phyloP scores from a whole-genome alignment of 2,113 vertebrate species.

The Azemiops feae region DNA sequence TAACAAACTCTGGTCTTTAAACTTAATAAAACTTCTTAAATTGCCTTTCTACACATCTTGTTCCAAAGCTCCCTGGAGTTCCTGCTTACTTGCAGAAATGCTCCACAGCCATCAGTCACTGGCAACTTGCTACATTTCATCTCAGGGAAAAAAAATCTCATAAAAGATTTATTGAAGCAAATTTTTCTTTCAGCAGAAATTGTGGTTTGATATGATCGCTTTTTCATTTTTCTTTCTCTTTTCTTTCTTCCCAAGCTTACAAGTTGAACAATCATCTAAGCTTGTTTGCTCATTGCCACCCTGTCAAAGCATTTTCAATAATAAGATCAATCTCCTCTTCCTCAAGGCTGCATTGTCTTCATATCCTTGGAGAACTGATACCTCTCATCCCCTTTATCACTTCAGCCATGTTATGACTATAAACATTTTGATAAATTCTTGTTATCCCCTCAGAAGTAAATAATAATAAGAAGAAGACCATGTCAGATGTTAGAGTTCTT shows the following conservation, averaged over 20 bases:
- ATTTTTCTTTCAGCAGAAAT: conserved; percentile 58
- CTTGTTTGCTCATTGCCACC: conserved; percentile 60
- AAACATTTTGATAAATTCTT: conserved; percentile 66
- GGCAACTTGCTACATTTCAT: conserved; percentile 49
- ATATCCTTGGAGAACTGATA: conserved; percentile 67
- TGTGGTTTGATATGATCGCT: conserved; percentile 39
- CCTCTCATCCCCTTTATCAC: conserved; percentile 67
- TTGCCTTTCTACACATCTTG: conserved; percentile 25
- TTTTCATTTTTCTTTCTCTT: conserved; percentile 46
- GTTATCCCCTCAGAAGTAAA: conserved; percentile 62
- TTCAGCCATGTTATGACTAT: conserved; percentile 62
- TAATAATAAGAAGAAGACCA: conserved; percentile 58
- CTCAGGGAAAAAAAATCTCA: conserved; percentile 4
- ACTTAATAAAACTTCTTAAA: neutral
- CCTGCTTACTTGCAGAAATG: conserved; percentile 43
- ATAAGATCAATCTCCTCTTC: conserved; percentile 59
- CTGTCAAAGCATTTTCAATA: conserved; percentile 64
- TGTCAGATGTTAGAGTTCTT: neutral
- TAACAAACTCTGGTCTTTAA: neutral
- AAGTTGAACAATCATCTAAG: conserved; percentile 45
- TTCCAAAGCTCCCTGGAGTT: conserved; percentile 41
- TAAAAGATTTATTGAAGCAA: conserved; percentile 58
- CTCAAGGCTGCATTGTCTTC: conserved; percentile 65
- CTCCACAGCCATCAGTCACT: conserved; percentile 34
- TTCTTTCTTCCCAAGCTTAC: conserved; percentile 52